Percentiles rank a stretch among this genome's conserved stretches.
These are phyloP conservation scores for Psammodynastes pulverulentus DNA, from an alignment of 2,113 vertebrate genomes.

Conservation along the genomic window DNA sequence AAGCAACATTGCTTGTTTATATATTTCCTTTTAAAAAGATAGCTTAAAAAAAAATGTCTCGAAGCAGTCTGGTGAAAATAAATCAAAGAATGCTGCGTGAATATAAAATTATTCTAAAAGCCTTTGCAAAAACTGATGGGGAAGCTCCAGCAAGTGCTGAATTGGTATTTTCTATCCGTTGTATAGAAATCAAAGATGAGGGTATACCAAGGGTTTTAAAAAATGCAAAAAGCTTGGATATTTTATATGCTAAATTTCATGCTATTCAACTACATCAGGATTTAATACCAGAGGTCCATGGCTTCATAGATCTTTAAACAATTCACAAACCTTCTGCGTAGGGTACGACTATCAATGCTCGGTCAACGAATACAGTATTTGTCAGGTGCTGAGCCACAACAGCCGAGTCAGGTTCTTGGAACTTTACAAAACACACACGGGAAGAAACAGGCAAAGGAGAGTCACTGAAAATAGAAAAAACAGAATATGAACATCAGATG, in stretches of 20 bases:
- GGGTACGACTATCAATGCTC: constrained; percentile 98
- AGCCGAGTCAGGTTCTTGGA: constrained; percentile 94
- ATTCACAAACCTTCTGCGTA: constrained; percentile 98
- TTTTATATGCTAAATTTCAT: constrained; percentile 43
- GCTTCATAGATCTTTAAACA: constrained; percentile 68
- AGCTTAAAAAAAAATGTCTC: constrained; percentile 37
- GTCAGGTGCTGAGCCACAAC: constrained; percentile 98
- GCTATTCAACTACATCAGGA: constrained; percentile 59
- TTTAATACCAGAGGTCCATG: constrained; percentile 54
- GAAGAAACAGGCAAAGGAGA: constrained; percentile 99
- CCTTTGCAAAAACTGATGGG: background rate
- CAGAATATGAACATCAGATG: background rate
- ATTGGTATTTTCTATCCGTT: background rate
- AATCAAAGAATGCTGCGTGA: constrained; percentile 50
- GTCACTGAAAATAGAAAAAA: constrained; percentile 85
- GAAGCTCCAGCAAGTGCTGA: constrained; percentile 1
- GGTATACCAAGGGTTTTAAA: constrained; percentile 82
- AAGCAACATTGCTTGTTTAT: constrained; percentile 26
- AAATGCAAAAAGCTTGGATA: constrained; percentile 24
- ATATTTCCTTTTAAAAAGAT: background rate
- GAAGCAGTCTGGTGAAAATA: constrained; percentile 5
- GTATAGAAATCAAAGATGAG: constrained; percentile 44
- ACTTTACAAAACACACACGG: constrained; percentile 99
- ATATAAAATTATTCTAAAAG: background rate
- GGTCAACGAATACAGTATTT: constrained; percentile 99